phyloP scores from a whole-genome alignment of 2,888 invertebrate species.

The Parascotia fuliginaria region DNA sequence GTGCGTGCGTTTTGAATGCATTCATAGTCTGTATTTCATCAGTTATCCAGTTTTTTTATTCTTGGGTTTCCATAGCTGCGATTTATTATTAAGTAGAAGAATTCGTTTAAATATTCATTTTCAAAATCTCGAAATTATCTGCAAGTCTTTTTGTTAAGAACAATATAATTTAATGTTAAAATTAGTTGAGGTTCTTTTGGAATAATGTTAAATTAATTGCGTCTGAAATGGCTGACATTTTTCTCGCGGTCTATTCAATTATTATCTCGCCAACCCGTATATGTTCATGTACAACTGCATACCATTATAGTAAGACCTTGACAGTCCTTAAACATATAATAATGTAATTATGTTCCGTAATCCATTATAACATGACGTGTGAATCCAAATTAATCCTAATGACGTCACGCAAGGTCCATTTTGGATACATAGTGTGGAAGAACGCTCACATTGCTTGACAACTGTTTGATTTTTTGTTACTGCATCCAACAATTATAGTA shows the following conservation, averaged over 20 bases:
- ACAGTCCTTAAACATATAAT: slow-evolving; percentile 64
- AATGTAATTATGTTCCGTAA: slow-evolving; percentile 64
- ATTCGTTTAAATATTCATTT: background rate
- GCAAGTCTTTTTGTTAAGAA: background rate
- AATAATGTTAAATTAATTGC: slow-evolving; percentile 37
- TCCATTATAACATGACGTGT: slow-evolving; percentile 67
- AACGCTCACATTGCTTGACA: slow-evolving; percentile 5
- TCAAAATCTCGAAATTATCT: slow-evolving; percentile 3
- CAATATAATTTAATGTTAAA: background rate
- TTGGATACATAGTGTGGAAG: slow-evolving; percentile 6
- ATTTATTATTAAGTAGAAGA: background rate
- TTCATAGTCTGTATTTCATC: slow-evolving; percentile 45
- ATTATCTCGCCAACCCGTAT: slow-evolving; percentile 51
- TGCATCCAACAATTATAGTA: slow-evolving; percentile 16
- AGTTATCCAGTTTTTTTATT: slow-evolving; percentile 53
- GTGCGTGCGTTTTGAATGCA: slow-evolving; percentile 36
- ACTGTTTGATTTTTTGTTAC: slow-evolving; percentile 11
- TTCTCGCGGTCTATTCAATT: slow-evolving; percentile 42
- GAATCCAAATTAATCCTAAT: slow-evolving; percentile 50
- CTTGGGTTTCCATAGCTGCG: too few species aligned
- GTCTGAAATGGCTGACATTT: slow-evolving; percentile 33
- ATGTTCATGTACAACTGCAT: slow-evolving; percentile 44
- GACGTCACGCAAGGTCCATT: slow-evolving; percentile 60
- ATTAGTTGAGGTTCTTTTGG: slow-evolving; percentile 35
- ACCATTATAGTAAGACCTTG: slow-evolving; percentile 64